Evolutionary conservation across 2,113 vertebrate genomes (phyloP), one percentile per base, ranked within the genome.

Genomic region (Thalassarche chlororhynchos): DNA sequence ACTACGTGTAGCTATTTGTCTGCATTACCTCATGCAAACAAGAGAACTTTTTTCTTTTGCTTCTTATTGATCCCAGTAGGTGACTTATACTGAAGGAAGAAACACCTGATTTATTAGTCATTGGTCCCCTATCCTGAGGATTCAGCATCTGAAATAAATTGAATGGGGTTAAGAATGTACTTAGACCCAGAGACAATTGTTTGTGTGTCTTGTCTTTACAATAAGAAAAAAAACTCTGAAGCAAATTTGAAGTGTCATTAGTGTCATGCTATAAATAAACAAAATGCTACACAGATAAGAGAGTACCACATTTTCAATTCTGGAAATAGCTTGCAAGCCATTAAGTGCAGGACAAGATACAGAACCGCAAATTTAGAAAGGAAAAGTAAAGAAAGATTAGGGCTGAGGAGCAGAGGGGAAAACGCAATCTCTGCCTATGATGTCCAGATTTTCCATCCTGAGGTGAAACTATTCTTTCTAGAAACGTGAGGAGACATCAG

Each of bases 51-150:
- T 86, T 83, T 95, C 68, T 93, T 71, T 40, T 90, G 36, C 66
- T 96, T 85, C 62, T 91, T 96, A 86, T 93, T 94, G 95, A 96
- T 97, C 84, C 58, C 57, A n/a, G 64, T 72, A 87, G 49, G 44
- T 95, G 57, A 44, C 71, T 89, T 90, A 54, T 6, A 64, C 62
- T 57, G 82, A 92, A 95, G 66, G 66, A 96, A 92, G 58, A 91
- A 92, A 54, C 85, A 58, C 28, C 36, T 89, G 92, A 97, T 97
- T 97, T 97, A 97, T 91, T 93, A 81, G 82, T 64, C 47, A 34
- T n/a, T 62, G 87, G 70, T 89, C 47, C 21, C 13, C 34, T 31
- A 92, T 90, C 71, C 76, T 74, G 80, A 90, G 68, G 88, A 94
- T 60, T 94, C 52, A 47, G 94, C 60, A 85, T 79, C 76, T 84